A percentile compares a stretch with the other conserved stretches of the same genome.
Conservation (phyloP, 2,113 vertebrate genomes). For the Sylvia atricapilla region DNA sequence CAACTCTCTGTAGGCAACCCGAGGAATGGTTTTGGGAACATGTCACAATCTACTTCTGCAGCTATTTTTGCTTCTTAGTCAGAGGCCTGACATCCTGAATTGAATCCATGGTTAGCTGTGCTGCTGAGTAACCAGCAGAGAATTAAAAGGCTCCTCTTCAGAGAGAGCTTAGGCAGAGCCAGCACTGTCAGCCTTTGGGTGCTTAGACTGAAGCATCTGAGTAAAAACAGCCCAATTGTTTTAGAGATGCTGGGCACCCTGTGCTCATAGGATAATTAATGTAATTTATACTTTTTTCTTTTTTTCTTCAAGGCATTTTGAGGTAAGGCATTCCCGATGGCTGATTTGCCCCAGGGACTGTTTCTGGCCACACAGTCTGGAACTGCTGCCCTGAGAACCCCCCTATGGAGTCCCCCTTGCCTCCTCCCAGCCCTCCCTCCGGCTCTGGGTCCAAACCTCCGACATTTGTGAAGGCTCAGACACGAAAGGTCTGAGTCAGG, state of each 20-base stretch:
- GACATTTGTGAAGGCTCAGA: not conserved
- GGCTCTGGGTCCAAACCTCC: rapidly evolving
- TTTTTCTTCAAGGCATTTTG: not conserved
- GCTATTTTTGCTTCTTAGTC: constrained; percentile 45
- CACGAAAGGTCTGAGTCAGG: not conserved
- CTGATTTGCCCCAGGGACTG: not conserved
- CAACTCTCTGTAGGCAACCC: rapidly evolving
- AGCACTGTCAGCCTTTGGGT: not conserved
- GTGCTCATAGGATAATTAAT: not conserved
- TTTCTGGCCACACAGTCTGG: not conserved
- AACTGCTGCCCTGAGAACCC: rapidly evolving
- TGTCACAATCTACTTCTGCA: not conserved
- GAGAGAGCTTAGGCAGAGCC: not conserved
- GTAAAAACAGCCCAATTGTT: not conserved
- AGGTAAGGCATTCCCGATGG: not conserved
- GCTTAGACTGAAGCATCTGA: not conserved
- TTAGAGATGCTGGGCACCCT: not conserved
- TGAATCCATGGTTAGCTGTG: not conserved
- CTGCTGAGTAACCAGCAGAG: not conserved
- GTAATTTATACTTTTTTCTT: not conserved
- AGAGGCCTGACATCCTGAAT: not conserved
- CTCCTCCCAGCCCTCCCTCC: not conserved
- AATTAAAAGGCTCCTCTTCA: not conserved
- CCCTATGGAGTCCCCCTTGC: rapidly evolving
- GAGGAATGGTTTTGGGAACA: not conserved